Conservation (phyloP, 2,888 invertebrate genomes). For the Callinectes sapidus region DNA sequence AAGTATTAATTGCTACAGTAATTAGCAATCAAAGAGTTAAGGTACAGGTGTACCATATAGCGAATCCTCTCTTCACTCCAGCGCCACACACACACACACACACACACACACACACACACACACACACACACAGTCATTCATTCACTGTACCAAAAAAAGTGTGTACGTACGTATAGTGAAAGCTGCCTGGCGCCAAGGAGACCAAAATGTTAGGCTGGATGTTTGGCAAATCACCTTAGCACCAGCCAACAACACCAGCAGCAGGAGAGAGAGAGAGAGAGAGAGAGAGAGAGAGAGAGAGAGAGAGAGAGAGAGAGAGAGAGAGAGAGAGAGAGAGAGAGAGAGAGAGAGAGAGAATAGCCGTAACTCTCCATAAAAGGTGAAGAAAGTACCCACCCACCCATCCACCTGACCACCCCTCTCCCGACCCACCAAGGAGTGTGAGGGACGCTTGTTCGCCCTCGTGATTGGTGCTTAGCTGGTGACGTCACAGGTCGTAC, state of each 20-base stretch:
- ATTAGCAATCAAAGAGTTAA: no score
- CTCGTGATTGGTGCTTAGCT: neutral
- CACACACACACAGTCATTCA: neutral
- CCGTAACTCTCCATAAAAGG: conserved; percentile 35
- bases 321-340: neutral
- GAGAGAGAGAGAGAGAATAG: neutral
- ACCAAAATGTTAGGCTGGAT: neutral
- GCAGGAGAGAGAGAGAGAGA: neutral
- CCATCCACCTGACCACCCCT: neutral
- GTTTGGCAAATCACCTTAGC: neutral
- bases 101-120: no score
- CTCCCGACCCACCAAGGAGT: neutral
- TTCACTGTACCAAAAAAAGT: neutral
- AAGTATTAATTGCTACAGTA: no score
- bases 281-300: neutral
- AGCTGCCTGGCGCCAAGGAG: neutral
- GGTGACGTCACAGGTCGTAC: conserved; percentile 46
- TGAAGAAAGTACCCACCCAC: neutral
- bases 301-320: neutral
- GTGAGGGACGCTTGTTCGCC: neutral
- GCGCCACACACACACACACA: no score
- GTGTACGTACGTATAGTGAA: neutral
- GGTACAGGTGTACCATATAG: no score
- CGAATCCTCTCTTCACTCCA: no score
- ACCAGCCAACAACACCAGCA: neutral